These are phyloP conservation scores for Lepidurus arcticus DNA, from an alignment of 1,140 invertebrate genomes.

Conservation along the genomic window DNA sequence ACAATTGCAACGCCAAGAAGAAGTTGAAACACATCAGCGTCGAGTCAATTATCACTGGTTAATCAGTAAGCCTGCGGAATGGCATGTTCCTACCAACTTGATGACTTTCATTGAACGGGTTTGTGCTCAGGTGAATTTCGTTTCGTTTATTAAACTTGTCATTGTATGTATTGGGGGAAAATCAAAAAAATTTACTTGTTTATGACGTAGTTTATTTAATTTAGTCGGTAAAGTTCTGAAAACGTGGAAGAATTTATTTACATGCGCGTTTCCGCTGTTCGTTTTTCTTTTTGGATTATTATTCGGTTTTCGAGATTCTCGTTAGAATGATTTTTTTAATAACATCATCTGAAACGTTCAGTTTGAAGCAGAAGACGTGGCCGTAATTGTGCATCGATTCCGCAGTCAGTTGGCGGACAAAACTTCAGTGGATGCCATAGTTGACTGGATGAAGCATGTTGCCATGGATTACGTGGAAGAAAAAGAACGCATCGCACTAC, in stretches of 20 bases:
- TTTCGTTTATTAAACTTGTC: not conserved
- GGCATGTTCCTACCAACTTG: not conserved
- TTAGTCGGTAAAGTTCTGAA: no score
- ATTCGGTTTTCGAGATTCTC: no score
- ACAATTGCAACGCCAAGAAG: not conserved
- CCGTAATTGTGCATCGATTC: not conserved
- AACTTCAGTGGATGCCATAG: not conserved
- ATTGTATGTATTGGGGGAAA: no score
- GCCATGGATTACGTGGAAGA: not conserved
- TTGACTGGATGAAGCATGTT: not conserved
- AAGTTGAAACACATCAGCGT: not conserved
- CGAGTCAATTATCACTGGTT: conserved; percentile 6
- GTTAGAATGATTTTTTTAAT: no score
- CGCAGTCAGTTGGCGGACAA: not conserved
- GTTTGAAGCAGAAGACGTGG: not conserved
- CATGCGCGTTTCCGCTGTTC: no score
- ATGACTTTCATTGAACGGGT: not conserved
- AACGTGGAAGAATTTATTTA: no score
- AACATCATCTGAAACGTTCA: not conserved
- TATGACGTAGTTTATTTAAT: not conserved
- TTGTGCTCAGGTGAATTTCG: not conserved
- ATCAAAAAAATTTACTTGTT: not conserved
- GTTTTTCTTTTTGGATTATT: no score
- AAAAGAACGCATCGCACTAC: not conserved
- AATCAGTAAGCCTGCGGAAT: not conserved